Evolutionary conservation across 2,888 invertebrate species (phyloP), one percentile per base, ranked within the genome.

Genomic region (Ornithoptera alexandrae): DNA sequence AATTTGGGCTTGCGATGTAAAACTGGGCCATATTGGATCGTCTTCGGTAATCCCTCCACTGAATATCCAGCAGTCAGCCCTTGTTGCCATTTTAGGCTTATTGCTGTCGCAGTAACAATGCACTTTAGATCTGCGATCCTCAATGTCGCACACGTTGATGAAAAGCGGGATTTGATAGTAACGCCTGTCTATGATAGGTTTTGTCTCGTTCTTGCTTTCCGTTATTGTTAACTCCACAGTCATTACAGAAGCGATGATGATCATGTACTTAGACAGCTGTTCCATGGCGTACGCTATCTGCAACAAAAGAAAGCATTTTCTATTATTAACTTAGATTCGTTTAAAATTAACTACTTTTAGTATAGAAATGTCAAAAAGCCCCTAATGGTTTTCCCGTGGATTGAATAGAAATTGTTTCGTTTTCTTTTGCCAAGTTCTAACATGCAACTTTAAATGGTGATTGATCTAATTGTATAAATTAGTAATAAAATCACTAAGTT

Each of bases 41-140:
- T 95, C 95, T 75, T 93, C 93, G 1, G 94, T 93, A 73, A 96
- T 92, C 17, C 90, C 90, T 6, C 90, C 92, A 24, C 87, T 84
- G 82, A 96, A 95, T 20, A 97, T 94, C 94, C 95, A 95, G 79
- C 97, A 97, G 78, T 95, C 96, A 2, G 95, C 96, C 75, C 94
- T 94, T 3, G 95, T 94, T 0, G 96, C 96, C 78, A 87, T 81
- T 79, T 90, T 89, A 1, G 85, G 85, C 72, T 88, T 88, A 68
- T 85, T 90, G 73, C 84, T 91, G 77, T 92, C 91, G 74, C 93
- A 93, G 77, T 93, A 93, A 78, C 93, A 93, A 73, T 93, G 92
- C 12, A 93, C 87, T 81, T 90, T 91, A 7, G 93, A 90, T 71
- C 87, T 79, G 62, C 92, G 78, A 74, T 93, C 93, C 64, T 85